A percentile compares a stretch with the other conserved stretches of the same genome.
Conservation (phyloP, 2,888 invertebrate species). For the Chalcis sispes region DNA sequence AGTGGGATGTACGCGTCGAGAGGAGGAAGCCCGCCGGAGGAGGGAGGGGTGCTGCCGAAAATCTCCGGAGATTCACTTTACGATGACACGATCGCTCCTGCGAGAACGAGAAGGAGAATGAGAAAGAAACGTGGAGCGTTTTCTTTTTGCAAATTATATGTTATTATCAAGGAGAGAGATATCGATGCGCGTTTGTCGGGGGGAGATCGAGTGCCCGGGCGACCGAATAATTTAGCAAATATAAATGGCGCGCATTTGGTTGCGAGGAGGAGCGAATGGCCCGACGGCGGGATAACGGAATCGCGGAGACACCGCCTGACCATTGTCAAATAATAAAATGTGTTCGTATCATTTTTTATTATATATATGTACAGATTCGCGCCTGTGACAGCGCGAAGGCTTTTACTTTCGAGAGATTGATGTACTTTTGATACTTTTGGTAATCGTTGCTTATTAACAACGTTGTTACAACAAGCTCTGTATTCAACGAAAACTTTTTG, state of each 20-base stretch:
- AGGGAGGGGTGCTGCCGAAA: slow-evolving; percentile 46
- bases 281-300: slow-evolving; percentile 33
- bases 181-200: slow-evolving; percentile 38
- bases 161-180: slow-evolving; percentile 46
- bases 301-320: neutral
- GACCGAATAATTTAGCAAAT: slow-evolving; percentile 50
- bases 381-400: neutral
- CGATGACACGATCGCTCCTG: slow-evolving; percentile 49
- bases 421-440: too few relatives aligned
- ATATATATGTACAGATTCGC: neutral
- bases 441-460: too few relatives aligned
- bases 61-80: slow-evolving; percentile 50
- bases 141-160: slow-evolving; percentile 49
- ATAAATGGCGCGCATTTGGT: slow-evolving; percentile 42
- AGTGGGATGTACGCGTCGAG: slow-evolving; percentile 37
- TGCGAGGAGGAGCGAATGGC: neutral
- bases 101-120: neutral
- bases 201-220: too few relatives aligned
- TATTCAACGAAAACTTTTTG: too few relatives aligned
- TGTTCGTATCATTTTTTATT: neutral
- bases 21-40: slow-evolving; percentile 13
- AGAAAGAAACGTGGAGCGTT: too few relatives aligned
- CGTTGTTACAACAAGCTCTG: too few relatives aligned
- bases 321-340: slow-evolving; percentile 37
- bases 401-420: slow-evolving; percentile 16